A percentile compares a stretch with the other conserved stretches of the same genome.
Evolutionary conservation across 1,140 invertebrate genomes (phyloP).

Genomic region (Eufriesea mexicana): DNA sequence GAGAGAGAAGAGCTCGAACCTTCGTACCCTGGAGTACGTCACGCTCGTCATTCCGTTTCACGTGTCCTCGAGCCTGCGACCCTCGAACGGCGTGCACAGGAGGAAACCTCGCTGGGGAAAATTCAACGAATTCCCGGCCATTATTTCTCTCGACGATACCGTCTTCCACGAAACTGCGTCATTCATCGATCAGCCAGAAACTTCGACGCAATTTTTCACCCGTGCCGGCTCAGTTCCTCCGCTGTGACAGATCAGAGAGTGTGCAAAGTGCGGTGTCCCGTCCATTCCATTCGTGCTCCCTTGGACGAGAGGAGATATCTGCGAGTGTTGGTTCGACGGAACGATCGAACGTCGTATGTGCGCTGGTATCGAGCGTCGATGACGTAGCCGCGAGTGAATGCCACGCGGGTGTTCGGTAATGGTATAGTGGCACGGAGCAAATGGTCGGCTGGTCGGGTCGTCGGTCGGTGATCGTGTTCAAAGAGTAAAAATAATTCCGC

Average conservation of each 20-base stretch:
- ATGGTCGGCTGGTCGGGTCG: conserved; percentile 26
- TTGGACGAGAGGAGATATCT: background rate
- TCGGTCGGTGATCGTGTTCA: conserved; percentile 27
- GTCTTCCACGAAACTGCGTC: background rate
- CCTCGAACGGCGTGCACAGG: background rate
- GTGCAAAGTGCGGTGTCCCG: background rate
- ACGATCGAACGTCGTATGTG: background rate
- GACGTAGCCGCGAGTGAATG: conserved; percentile 12
- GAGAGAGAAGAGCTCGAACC: background rate
- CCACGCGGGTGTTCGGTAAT: background rate
- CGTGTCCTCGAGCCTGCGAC: background rate
- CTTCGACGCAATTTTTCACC: background rate
- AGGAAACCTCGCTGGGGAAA: background rate
- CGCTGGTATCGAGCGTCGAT: background rate
- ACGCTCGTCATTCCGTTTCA: background rate
- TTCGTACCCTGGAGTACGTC: too few relatives aligned
- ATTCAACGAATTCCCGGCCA: background rate
- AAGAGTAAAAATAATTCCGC: conserved; percentile 49
- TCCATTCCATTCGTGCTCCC: background rate
- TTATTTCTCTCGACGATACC: too few relatives aligned
- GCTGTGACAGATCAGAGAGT: background rate
- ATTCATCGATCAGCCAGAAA: background rate
- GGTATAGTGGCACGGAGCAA: background rate
- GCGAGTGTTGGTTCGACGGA: background rate
- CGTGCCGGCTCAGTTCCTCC: background rate